Evolutionary conservation across 2,113 vertebrate genomes (phyloP).

Genomic region (Nipponia nippon): DNA sequence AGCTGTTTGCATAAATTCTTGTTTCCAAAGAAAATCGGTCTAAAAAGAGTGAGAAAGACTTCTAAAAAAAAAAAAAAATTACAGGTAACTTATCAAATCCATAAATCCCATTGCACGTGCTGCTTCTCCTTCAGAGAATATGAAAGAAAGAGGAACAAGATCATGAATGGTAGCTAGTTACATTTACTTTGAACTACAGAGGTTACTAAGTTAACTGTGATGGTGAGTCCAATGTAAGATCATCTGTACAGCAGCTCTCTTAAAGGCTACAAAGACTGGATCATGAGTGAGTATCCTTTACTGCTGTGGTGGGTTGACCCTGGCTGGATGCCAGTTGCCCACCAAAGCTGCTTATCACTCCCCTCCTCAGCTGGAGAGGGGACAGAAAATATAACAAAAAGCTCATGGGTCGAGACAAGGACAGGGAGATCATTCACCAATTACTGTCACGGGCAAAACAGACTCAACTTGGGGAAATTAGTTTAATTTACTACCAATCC

Average conservation of each 20-base stretch:
- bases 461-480: too few species aligned
- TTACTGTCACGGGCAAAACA: too few species aligned
- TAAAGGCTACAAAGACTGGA: not conserved
- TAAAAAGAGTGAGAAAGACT: not conserved
- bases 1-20: not conserved
- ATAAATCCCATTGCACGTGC: not conserved
- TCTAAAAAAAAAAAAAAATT: not conserved
- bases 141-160: not conserved
- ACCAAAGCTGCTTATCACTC: too few species aligned
- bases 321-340: too few species aligned
- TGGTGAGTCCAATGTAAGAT: not conserved
- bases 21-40: not conserved
- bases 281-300: not conserved
- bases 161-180: not conserved
- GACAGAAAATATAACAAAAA: too few species aligned
- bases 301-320: not conserved
- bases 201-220: not conserved
- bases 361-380: too few species aligned
- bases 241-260: not conserved
- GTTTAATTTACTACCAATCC: too few species aligned
- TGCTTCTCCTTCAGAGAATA: not conserved
- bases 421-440: too few species aligned
- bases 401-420: too few species aligned
- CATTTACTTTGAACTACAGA: not conserved
- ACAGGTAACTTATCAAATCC: not conserved